Percentiles rank a stretch among this genome's conserved stretches.
These are phyloP conservation scores for Sandelia bainsii DNA, from an alignment of 2,797 vertebrate genomes.

Conservation along the genomic window DNA sequence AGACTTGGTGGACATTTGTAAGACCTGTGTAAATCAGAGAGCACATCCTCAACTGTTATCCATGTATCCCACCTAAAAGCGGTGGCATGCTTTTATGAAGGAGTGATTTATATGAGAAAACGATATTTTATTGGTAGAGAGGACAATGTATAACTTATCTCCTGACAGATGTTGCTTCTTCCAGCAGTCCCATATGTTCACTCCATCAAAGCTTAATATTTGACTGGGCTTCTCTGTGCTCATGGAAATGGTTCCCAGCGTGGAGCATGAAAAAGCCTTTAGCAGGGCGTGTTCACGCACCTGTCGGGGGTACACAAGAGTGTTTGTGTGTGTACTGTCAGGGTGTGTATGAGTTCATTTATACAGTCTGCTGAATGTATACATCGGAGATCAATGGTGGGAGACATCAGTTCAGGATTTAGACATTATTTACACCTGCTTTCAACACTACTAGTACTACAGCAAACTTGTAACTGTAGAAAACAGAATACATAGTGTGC, in stretches of 20 bases:
- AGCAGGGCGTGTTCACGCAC: constrained; percentile 51
- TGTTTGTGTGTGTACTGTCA: constrained; percentile 24
- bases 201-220: constrained; percentile 57
- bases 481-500: neutral
- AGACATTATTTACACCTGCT: constrained; percentile 45
- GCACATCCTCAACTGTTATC: no score
- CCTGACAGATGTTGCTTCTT: constrained; percentile 43
- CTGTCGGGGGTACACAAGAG: constrained; percentile 47
- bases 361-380: constrained; percentile 26
- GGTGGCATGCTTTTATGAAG: neutral
- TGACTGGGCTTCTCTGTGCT: constrained; percentile 35
- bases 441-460: neutral
- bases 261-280: constrained; percentile 59
- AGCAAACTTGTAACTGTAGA: neutral
- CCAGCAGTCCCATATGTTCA: constrained; percentile 53
- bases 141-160: constrained; percentile 17
- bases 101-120: constrained; percentile 21
- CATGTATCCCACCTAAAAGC: neutral
- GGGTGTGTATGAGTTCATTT: constrained; percentile 20
- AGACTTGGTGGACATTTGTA: no score
- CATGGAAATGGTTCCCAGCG: constrained; percentile 55
- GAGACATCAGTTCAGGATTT: constrained; percentile 40
- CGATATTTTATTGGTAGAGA: constrained; percentile 13
- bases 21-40: no score
- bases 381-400: constrained; percentile 43